Conservation (phyloP, 2,888 invertebrate species). For the Cenopis cana region DNA sequence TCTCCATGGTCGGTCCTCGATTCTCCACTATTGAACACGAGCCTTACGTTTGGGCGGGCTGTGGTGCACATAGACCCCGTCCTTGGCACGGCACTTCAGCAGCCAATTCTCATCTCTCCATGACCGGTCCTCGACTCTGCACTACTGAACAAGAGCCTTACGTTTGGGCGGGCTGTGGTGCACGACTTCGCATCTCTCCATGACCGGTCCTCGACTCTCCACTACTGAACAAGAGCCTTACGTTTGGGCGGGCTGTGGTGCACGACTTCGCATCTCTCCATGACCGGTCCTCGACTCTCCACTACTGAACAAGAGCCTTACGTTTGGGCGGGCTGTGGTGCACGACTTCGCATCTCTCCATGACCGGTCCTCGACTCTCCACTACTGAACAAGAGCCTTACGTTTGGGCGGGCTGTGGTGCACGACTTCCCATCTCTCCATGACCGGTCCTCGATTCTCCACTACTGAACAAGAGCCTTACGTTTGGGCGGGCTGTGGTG, state of each 20-base stretch:
- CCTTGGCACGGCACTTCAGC: too few relatives aligned
- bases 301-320: constrained; percentile 70
- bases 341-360: too few relatives aligned
- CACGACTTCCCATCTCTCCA: constrained; percentile 54
- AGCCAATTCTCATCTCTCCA: too few relatives aligned
- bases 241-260: constrained; percentile 88
- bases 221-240: constrained; percentile 71
- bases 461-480: constrained; percentile 62
- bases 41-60: too few relatives aligned
- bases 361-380: constrained; percentile 50
- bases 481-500: constrained; percentile 88
- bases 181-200: too few relatives aligned
- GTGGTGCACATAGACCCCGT: too few relatives aligned
- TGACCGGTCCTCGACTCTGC: constrained; percentile 50
- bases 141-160: constrained; percentile 63
- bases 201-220: constrained; percentile 80
- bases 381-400: too few relatives aligned
- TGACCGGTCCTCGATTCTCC: too few relatives aligned
- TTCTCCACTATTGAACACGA: too few relatives aligned
- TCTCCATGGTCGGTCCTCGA: too few relatives aligned
- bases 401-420: constrained; percentile 82
- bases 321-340: constrained; percentile 88
- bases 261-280: too few relatives aligned
- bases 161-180: constrained; percentile 88
- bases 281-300: constrained; percentile 80